Base-by-base conservation (phyloP, 1,140 invertebrate species). In the Caenorhabditis tropicalis region DNA sequence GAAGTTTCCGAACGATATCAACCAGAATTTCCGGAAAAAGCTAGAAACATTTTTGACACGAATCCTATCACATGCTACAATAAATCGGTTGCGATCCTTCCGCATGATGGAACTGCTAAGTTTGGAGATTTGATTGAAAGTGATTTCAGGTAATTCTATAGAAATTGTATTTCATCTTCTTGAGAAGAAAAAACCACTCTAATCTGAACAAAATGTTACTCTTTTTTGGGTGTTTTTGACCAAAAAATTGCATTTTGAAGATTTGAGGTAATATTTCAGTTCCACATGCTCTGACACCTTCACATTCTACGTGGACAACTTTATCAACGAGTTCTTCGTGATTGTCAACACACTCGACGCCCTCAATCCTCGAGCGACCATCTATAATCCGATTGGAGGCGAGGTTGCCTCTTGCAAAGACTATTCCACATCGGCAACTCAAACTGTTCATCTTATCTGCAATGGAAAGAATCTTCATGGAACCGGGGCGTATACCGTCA, bases 241-340 rank as follows among this genome's bases (percentile, higher is more conserved):
- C n/a, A n/a, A n/a, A n/a, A n/a, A n/a, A n/a, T n/a, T n/a, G n/a
- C n/a, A n/a, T n/a, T n/a, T n/a, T n/a, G n/a, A n/a, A n/a, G n/a
- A n/a, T n/a, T n/a, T n/a, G n/a, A n/a, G n/a, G n/a, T n/a, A n/a
- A n/a, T n/a, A n/a, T n/a, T n/a, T 21, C 81, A 82, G 81, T n/a
- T 16, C 53, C 2, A 46, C 56, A 10, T 82, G 81, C 31, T n/a
- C 31, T 16, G 81, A 82, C 1, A 60, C 21, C 16, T 82, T 60
- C 39, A 39, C 36, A 12, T 82, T 82, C 31, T 27, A 56, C 51
- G 36, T 82, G 9, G 81, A 82, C 29, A 82, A 82, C 36, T 82
- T 82, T 65, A 33, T 82, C 31, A 15, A 65, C 15, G 56, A 60
- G 5, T 43, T 82, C 24, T 82, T 39, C 21, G 49, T 82, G 5